phyloP scores from a whole-genome alignment of 2,888 invertebrate species.

The Xanthia icteritia region DNA sequence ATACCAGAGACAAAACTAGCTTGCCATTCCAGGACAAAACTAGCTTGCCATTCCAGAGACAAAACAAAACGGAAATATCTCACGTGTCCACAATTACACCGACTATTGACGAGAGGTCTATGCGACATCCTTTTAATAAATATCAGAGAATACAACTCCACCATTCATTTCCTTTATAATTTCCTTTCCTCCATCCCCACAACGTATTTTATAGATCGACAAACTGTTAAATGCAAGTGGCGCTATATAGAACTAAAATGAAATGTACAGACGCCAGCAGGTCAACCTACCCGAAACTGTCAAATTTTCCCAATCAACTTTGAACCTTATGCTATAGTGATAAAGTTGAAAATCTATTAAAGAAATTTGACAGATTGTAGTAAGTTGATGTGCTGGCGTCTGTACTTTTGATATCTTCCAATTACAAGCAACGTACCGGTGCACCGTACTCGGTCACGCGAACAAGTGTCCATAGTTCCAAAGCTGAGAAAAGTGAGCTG shows the following conservation, averaged over 20 bases:
- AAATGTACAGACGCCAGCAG: no score
- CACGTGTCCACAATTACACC: no score
- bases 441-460: neutral
- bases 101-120: neutral
- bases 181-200: neutral
- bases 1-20: no score
- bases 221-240: neutral
- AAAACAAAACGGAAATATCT: neutral
- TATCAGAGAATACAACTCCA: neutral
- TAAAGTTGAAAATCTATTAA: no score
- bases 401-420: neutral
- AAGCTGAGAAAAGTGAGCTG: neutral
- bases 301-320: no score
- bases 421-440: neutral
- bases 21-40: no score
- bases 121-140: neutral
- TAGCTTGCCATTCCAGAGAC: no score
- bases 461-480: neutral
- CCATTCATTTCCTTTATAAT: no score
- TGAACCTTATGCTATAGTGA: no score
- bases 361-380: no score
- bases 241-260: neutral
- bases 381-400: no score
- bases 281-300: no score
- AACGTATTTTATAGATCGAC: neutral